A percentile compares a stretch with the other conserved stretches of the same genome.
phyloP scores from a whole-genome alignment of 2,888 invertebrate genomes.

The Cynaeus angustus region DNA sequence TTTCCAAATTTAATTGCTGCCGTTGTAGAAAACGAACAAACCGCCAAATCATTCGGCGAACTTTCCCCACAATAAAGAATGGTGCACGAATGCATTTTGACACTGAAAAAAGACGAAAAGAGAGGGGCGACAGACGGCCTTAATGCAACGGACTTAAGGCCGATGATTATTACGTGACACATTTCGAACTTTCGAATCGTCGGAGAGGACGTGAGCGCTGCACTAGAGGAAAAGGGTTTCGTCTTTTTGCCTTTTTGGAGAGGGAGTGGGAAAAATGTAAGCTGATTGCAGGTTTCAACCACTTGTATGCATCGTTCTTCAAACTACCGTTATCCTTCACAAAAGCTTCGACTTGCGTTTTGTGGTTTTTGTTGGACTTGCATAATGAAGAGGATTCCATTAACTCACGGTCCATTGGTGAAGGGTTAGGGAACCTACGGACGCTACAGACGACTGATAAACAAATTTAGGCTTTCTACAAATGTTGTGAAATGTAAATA shows the following conservation, averaged over 20 bases:
- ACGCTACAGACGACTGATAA: constrained; percentile 31
- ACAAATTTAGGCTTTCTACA: constrained; percentile 39
- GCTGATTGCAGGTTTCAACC: constrained; percentile 39
- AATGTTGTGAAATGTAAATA: constrained; percentile 32
- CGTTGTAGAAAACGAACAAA: constrained; percentile 48
- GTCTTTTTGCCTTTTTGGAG: constrained; percentile 19
- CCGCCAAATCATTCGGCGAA: constrained; percentile 54
- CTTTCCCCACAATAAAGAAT: constrained; percentile 45
- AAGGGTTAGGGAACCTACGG: too few relatives aligned
- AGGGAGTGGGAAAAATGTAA: constrained; percentile 22
- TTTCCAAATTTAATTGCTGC: constrained; percentile 63
- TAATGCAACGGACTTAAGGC: constrained; percentile 22
- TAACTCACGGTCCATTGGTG: constrained; percentile 30
- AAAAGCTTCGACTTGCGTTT: constrained; percentile 41
- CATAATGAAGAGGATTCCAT: constrained; percentile 47
- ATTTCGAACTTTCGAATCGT: constrained; percentile 46
- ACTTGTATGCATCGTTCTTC: constrained; percentile 36
- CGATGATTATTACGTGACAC: constrained; percentile 40
- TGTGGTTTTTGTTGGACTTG: constrained; percentile 44
- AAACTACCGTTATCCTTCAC: constrained; percentile 45
- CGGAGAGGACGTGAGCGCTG: constrained; percentile 15
- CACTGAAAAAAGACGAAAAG: constrained; percentile 29
- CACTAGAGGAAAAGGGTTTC: constrained; percentile 10
- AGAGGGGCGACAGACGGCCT: constrained; percentile 17
- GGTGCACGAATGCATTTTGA: constrained; percentile 37